A percentile compares a stretch with the other conserved stretches of the same genome.
Evolutionary conservation across 1,140 invertebrate species (phyloP).

Genomic region (Megathymus violae): DNA sequence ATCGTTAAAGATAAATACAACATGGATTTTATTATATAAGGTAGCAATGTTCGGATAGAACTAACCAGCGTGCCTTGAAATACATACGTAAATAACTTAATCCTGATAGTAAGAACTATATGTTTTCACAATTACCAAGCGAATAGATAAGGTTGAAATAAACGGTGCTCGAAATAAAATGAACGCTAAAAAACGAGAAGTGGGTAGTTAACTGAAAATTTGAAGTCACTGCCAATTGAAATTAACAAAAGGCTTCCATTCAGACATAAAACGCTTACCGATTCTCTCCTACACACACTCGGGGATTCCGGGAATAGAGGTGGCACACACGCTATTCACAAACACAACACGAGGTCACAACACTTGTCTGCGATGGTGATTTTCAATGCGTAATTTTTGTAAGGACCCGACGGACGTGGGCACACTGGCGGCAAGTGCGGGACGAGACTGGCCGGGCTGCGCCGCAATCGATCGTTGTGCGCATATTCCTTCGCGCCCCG

Average conservation of each 20-base stretch:
- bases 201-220: constrained; percentile 24
- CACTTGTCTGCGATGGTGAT: constrained; percentile 42
- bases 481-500: constrained; percentile 60
- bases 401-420: constrained; percentile 23
- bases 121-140: background rate
- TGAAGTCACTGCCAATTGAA: constrained; percentile 22
- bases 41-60: constrained; percentile 13
- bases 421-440: constrained; percentile 19
- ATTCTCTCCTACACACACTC: constrained; percentile 22
- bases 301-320: background rate
- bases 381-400: constrained; percentile 65
- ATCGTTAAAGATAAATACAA: constrained; percentile 17
- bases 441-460: constrained; percentile 62
- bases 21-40: constrained; percentile 19
- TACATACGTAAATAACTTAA: constrained; percentile 13
- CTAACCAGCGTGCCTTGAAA: constrained; percentile 5
- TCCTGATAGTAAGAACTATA: constrained; percentile 3
- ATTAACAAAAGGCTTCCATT: constrained; percentile 21
- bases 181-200: constrained; percentile 27
- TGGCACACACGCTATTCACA: constrained; percentile 39
- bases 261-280: constrained; percentile 30
- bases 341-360: constrained; percentile 49
- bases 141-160: background rate
- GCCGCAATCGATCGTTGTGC: constrained; percentile 72
- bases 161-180: constrained; percentile 22